Base-by-base conservation (phyloP, 1,140 invertebrate species). In the Drosophila arizonae region DNA sequence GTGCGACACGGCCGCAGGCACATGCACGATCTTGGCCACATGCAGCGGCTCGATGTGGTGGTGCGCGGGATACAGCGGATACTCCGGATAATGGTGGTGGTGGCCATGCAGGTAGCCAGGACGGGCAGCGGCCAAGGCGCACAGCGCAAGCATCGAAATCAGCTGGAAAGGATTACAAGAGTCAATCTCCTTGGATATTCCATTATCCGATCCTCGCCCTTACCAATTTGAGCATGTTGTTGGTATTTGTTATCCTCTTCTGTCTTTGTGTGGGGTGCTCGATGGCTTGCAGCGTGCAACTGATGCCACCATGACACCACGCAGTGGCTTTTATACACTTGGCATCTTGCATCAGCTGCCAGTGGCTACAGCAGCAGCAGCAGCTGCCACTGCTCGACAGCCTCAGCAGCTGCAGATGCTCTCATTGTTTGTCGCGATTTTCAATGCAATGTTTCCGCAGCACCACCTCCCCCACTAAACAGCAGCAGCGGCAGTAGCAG, bases 1-100 rank as follows among this genome's bases (percentile, higher is more conserved):
- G 74, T 93, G 93, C 39, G 93, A 93, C 2, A 93, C 90, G 30
- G 91, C 91, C 0, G 92, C 91, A 2, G 91, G 91, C 43, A 92
- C 75, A 28, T 92, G 86, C 13, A 89, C 77, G 8, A 82, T 79
- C 41, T 90, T 84, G 52, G 89, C 84, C 51, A 89, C 76, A 69
- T 91, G 90, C 45, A 91, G 57, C 0, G 90, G 90, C 28, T 91
- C 90, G 30, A 88, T 77, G 54, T 90, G 81, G 24, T 89, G 84
- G 50, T 84, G 81, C 33, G 81, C 8, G 64, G 70, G 30, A 64
- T 85, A 4, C 3, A 89, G 52, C 0, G 88, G 78, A 36, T 88
- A 88, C 50, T 91, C 90, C 57, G 90, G 79, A 60, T 82, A 89
- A 28, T 85, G 84, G 9, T 91, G 90, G 43, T 80, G 84, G 50